Evolutionary conservation across 1,140 invertebrate genomes (phyloP).

Genomic region (Pachypsylla venusta): DNA sequence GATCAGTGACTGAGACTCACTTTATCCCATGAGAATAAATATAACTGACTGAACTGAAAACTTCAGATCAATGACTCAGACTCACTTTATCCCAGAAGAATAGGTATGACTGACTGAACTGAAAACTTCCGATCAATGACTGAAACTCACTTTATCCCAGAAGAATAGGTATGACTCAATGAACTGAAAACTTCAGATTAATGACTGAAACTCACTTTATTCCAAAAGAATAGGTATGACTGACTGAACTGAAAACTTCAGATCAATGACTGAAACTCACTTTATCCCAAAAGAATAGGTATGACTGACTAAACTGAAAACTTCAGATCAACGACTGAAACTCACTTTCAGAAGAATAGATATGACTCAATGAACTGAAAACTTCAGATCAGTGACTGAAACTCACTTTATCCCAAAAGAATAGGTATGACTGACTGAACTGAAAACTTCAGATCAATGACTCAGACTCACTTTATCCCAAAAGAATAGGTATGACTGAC

Average conservation of each 20-base stretch:
- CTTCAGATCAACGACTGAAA: too few species aligned
- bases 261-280: conserved; percentile 28
- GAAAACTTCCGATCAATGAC: too few species aligned
- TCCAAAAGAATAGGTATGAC: conserved; percentile 76
- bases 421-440: conserved; percentile 74
- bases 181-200: conserved; percentile 40
- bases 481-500: conserved; percentile 72
- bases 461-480: conserved; percentile 89
- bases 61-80: conserved; percentile 10
- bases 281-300: conserved; percentile 85
- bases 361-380: conserved; percentile 70
- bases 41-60: conserved; percentile 64
- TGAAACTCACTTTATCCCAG: conserved; percentile 84
- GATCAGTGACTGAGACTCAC: too few species aligned
- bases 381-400: conserved; percentile 5
- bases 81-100: conserved; percentile 80
- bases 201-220: conserved; percentile 44
- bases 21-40: conserved; percentile 85
- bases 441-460: too few species aligned
- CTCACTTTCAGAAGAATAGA: conserved; percentile 81
- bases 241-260: conserved; percentile 71
- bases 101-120: conserved; percentile 75
- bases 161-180: conserved; percentile 77
- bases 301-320: conserved; percentile 82
- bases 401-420: conserved; percentile 74